A percentile compares a stretch with the other conserved stretches of the same genome.
phyloP scores from a whole-genome alignment of 2,888 invertebrate species.

The Pteria penguin region DNA sequence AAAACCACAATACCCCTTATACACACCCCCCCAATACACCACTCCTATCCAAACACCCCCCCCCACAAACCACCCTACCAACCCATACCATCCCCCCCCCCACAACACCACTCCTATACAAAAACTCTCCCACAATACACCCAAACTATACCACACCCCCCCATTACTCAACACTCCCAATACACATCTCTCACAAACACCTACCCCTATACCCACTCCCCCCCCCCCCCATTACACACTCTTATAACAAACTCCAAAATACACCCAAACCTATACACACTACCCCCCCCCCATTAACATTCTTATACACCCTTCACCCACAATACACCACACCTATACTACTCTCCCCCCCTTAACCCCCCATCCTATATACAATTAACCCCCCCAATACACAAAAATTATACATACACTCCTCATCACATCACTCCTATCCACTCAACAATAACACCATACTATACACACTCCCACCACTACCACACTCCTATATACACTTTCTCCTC shows the following conservation, averaged over 20 bases:
- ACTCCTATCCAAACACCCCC: not conserved
- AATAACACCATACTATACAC: too few species aligned
- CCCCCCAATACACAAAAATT: not conserved
- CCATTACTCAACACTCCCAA: not conserved
- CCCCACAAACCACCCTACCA: not conserved
- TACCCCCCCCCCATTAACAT: not conserved
- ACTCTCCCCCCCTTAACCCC: not conserved
- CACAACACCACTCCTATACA: not conserved
- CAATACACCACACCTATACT: not conserved
- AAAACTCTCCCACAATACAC: not conserved
- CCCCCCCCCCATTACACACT: not conserved
- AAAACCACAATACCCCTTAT: not conserved
- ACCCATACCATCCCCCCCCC: not conserved
- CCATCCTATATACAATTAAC: not conserved
- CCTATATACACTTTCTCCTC: too few species aligned
- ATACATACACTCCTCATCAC: not conserved
- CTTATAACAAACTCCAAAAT: not conserved
- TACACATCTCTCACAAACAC: not conserved
- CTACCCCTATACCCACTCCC: not conserved
- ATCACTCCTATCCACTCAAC: not conserved
- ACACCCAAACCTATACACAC: not conserved
- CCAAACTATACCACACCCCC: not conserved
- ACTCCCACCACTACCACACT: not conserved
- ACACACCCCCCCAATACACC: not conserved
- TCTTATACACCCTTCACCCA: not conserved